These are phyloP conservation scores for Oceanodroma tethys DNA, from an alignment of 2,113 vertebrate species.

Conservation along the genomic window DNA sequence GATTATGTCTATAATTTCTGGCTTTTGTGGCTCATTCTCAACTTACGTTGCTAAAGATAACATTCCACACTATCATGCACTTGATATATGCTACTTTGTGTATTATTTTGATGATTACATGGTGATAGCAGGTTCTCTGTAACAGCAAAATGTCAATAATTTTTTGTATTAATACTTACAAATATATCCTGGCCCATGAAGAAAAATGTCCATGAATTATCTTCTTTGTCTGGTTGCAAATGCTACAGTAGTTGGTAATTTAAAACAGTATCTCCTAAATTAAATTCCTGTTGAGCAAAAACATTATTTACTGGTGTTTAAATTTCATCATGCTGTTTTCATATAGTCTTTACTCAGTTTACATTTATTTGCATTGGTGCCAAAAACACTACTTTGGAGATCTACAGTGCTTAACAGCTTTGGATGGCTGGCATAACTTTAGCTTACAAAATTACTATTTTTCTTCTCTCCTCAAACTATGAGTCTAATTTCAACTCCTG, in stretches of 20 bases:
- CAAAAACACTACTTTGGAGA: not conserved
- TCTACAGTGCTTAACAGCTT: not conserved
- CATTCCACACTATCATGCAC: not conserved
- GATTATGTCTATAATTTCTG: not conserved
- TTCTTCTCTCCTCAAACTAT: not conserved
- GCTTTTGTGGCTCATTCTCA: not conserved
- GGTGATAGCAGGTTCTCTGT: not conserved
- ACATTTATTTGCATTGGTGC: not conserved
- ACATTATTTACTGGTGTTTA: slow-evolving; percentile 12
- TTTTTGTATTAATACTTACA: not conserved
- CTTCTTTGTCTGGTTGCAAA: not conserved
- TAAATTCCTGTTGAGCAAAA: not conserved
- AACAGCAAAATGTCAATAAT: not conserved
- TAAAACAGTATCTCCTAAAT: not conserved
- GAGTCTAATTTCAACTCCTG: not conserved
- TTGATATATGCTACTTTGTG: not conserved
- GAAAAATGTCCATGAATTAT: not conserved
- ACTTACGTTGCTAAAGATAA: not conserved
- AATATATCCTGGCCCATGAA: not conserved
- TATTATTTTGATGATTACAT: not conserved
- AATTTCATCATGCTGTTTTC: slow-evolving; percentile 43
- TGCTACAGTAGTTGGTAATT: not conserved
- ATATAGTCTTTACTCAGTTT: slow-evolving; percentile 9
- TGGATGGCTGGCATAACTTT: not conserved
- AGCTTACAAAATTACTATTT: not conserved